Evolutionary conservation across 1,140 invertebrate genomes (phyloP).

Genomic region (Drosophila truncata): DNA sequence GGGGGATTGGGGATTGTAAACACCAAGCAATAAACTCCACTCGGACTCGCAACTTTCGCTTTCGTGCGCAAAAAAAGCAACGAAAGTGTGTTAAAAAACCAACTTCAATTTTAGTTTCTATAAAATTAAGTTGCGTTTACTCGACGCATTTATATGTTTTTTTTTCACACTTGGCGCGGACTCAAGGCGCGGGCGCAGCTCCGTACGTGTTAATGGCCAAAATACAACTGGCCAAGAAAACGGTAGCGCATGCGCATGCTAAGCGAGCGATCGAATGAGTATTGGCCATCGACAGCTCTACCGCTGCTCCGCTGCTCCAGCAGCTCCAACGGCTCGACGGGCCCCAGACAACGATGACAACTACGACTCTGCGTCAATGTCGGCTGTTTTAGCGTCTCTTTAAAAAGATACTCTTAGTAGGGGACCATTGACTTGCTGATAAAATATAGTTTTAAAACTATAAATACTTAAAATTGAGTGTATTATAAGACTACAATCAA

Average conservation of each 20-base stretch:
- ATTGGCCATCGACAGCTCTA: conserved; percentile 27
- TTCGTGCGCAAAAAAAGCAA: conserved; percentile 50
- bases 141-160: conserved; percentile 48
- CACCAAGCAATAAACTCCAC: conserved; percentile 44
- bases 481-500: not conserved
- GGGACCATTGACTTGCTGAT: not conserved
- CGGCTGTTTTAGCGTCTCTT: conserved; percentile 18
- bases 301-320: not conserved
- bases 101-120: conserved; percentile 67
- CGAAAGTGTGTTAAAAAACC: conserved; percentile 54
- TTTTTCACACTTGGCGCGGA: conserved; percentile 56
- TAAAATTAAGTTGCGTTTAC: conserved; percentile 36
- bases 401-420: not conserved
- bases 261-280: conserved; percentile 45
- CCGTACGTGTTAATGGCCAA: conserved; percentile 84
- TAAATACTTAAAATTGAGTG: too few relatives aligned
- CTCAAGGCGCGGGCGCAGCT: conserved; percentile 68
- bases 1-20: conserved; percentile 14
- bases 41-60: conserved; percentile 74
- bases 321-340: conserved; percentile 11
- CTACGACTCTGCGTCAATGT: conserved; percentile 27
- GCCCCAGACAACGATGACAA: conserved; percentile 35
- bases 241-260: conserved; percentile 78
- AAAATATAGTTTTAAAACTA: too few relatives aligned
- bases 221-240: conserved; percentile 83